A percentile compares a stretch with the other conserved stretches of the same genome.
Conservation (phyloP, 2,797 vertebrate genomes). For the Thripadectes ignobilis region DNA sequence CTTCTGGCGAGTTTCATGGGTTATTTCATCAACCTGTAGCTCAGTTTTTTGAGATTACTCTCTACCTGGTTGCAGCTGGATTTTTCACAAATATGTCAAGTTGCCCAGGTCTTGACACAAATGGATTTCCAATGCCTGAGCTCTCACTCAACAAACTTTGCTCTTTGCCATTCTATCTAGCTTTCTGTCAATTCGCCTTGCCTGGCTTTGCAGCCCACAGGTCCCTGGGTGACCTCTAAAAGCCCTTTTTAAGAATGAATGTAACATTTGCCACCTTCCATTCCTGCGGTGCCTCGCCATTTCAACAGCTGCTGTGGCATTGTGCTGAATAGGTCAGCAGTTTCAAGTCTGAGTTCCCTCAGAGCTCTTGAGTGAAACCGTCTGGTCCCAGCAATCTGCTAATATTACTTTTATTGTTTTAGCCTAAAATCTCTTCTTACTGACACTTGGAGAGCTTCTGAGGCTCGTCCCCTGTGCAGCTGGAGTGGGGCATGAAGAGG, state of each 20-base stretch:
- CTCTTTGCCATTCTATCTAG: neutral
- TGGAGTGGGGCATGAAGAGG: neutral
- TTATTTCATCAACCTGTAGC: neutral
- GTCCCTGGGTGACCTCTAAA: conserved; percentile 38
- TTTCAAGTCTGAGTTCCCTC: conserved; percentile 10
- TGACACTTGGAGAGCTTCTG: neutral
- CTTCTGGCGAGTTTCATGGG: neutral
- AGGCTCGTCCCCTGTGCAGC: neutral
- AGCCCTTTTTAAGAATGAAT: conserved; percentile 31
- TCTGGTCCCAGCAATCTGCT: conserved; percentile 5
- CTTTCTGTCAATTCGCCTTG: neutral
- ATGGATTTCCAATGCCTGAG: neutral
- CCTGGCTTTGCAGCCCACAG: neutral
- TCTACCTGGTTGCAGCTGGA: neutral
- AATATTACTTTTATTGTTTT: neutral
- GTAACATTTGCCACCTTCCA: conserved; percentile 46
- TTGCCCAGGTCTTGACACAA: neutral
- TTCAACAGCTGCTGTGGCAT: conserved; percentile 45
- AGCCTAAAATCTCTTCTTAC: neutral
- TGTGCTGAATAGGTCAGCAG: conserved; percentile 51
- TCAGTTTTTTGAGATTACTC: neutral
- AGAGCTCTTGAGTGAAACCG: conserved; percentile 16
- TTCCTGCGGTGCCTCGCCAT: conserved; percentile 12
- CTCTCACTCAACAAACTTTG: neutral
- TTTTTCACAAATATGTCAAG: neutral